A percentile compares a stretch with the other conserved stretches of the same genome.
These are phyloP conservation scores for Hozukius guyotensis DNA, from an alignment of 2,797 vertebrate genomes.

Conservation along the genomic window DNA sequence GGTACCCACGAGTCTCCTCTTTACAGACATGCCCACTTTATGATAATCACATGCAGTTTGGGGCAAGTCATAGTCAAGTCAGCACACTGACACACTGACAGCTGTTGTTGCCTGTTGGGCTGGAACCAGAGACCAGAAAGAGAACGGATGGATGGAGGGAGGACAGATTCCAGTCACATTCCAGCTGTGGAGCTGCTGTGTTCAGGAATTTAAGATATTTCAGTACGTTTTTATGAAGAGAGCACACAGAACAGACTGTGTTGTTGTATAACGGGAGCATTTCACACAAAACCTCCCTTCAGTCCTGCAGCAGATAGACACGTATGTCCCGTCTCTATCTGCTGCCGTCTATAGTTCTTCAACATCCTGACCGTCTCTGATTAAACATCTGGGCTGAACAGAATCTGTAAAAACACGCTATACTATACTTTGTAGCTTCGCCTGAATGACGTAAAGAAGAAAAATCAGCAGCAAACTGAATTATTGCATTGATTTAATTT, in stretches of 20 bases:
- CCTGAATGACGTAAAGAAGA: not conserved
- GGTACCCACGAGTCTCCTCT: no score
- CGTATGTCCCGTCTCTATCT: not conserved
- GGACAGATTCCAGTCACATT: slow-evolving; percentile 14
- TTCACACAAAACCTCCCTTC: not conserved
- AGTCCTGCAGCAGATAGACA: slow-evolving; percentile 2
- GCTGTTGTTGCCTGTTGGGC: no score
- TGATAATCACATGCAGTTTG: no score
- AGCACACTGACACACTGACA: no score
- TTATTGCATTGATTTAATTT: slow-evolving; percentile 43
- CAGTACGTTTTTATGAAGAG: not conserved
- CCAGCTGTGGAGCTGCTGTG: slow-evolving; percentile 10
- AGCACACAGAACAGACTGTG: slow-evolving; percentile 7
- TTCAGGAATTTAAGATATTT: slow-evolving; percentile 35
- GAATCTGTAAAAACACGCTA: not conserved
- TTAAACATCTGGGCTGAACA: not conserved
- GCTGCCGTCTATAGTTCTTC: not conserved
- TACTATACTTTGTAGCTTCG: not conserved
- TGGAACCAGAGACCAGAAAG: not conserved
- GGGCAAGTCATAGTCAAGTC: no score
- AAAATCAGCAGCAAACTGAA: not conserved
- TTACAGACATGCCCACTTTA: no score
- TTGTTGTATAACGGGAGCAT: not conserved
- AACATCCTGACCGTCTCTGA: not conserved
- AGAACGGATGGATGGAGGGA: not conserved